These are phyloP conservation scores for Silurus meridionalis DNA, from an alignment of 2,113 vertebrate species.

Conservation along the genomic window DNA sequence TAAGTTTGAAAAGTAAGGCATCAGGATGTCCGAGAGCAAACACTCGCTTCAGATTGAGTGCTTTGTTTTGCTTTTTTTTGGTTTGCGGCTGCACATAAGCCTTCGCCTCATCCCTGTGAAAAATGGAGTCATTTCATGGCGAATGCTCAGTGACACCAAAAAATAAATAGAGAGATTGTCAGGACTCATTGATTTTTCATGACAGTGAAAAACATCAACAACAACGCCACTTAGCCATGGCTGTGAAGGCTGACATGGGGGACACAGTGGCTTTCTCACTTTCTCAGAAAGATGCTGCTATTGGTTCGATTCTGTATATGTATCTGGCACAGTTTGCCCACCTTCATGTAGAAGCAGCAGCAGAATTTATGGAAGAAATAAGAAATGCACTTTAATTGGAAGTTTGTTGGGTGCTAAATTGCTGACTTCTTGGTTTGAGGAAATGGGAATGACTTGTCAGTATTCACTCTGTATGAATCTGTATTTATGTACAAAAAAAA, in stretches of 20 bases:
- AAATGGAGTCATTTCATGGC: slow-evolving; percentile 52
- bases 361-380: slow-evolving; percentile 23
- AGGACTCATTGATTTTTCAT: slow-evolving; percentile 55
- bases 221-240: slow-evolving; percentile 49
- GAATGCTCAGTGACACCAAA: slow-evolving; percentile 37
- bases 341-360: slow-evolving; percentile 10
- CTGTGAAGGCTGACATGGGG: slow-evolving; percentile 23
- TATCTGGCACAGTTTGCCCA: slow-evolving; percentile 11
- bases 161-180: slow-evolving; percentile 52
- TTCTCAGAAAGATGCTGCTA: slow-evolving; percentile 24
- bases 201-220: slow-evolving; percentile 52
- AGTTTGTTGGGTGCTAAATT: not conserved
- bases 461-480: slow-evolving; percentile 17
- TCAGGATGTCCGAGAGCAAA: slow-evolving; percentile 19
- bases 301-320: slow-evolving; percentile 7
- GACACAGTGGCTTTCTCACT: slow-evolving; percentile 18
- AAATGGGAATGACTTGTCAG: slow-evolving; percentile 11
- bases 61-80: slow-evolving; percentile 13
- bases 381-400: not conserved
- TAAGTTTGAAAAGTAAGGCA: not conserved
- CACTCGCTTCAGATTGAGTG: slow-evolving; percentile 38
- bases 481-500: slow-evolving; percentile 7
- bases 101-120: slow-evolving; percentile 54
- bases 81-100: slow-evolving; percentile 25
- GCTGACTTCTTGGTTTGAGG: not conserved